A percentile compares a stretch with the other conserved stretches of the same genome.
Evolutionary conservation across 2,888 invertebrate species (phyloP).

Genomic region (Hermaeophaga mercurialis): DNA sequence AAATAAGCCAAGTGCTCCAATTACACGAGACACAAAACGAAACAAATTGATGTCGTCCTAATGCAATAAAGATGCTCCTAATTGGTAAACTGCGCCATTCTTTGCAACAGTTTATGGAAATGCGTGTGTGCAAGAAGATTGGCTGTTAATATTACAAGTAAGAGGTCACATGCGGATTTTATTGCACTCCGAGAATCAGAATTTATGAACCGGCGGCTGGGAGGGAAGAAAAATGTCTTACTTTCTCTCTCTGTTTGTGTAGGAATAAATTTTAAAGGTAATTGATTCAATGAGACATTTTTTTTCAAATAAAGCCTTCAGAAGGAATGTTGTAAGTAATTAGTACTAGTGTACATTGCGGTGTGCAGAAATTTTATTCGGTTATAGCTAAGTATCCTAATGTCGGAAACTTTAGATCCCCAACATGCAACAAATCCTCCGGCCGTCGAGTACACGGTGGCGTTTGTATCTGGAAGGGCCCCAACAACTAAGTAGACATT

Average conservation of each 20-base stretch:
- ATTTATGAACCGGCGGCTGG: too few relatives aligned
- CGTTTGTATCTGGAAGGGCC: conserved; percentile 26
- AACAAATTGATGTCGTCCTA: conserved; percentile 27
- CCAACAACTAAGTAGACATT: conserved; percentile 36
- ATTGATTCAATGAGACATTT: too few relatives aligned
- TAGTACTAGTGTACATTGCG: too few relatives aligned
- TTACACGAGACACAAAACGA: conserved; percentile 28
- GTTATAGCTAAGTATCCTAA: too few relatives aligned
- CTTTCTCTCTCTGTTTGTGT: too few relatives aligned
- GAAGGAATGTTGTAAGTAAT: too few relatives aligned
- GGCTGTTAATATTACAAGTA: not conserved
- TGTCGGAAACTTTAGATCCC: not conserved
- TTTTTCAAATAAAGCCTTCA: too few relatives aligned
- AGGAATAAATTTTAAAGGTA: too few relatives aligned
- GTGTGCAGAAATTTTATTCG: too few relatives aligned
- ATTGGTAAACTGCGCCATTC: conserved; percentile 28
- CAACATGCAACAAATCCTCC: not conserved
- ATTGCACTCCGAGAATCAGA: not conserved
- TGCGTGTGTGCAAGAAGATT: conserved; percentile 5
- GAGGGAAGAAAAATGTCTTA: too few relatives aligned
- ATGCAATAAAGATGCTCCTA: conserved; percentile 24
- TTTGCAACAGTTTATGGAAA: conserved; percentile 7
- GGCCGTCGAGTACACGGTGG: conserved; percentile 10
- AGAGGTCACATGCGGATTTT: conserved; percentile 10
- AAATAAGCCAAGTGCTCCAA: conserved; percentile 16